A percentile compares a stretch with the other conserved stretches of the same genome.
Conservation (phyloP, 2,113 vertebrate species). For the Calidris pugnax region DNA sequence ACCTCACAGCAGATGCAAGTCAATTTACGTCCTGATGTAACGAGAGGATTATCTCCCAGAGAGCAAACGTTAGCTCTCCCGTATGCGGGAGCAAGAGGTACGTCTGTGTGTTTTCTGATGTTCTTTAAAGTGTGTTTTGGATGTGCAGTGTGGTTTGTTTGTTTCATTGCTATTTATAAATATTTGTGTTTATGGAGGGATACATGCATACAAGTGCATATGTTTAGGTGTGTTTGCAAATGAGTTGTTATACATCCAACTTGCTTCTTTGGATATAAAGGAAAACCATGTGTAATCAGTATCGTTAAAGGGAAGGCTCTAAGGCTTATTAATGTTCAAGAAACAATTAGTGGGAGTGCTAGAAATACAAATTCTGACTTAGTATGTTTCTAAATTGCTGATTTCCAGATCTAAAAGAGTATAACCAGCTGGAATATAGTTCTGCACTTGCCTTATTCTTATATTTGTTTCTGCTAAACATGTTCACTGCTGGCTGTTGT, state of each 20-base stretch:
- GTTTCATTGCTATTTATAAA: background rate
- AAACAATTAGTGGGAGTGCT: background rate
- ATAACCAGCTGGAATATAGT: background rate
- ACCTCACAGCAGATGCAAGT: slow-evolving; percentile 99
- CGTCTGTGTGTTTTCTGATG: slow-evolving; percentile 43
- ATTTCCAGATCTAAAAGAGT: background rate
- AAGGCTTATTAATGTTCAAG: slow-evolving; percentile 13
- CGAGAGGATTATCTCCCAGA: slow-evolving; percentile 89
- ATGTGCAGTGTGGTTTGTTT: background rate
- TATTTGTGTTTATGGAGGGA: too few relatives aligned
- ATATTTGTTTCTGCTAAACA: background rate
- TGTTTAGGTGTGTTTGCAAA: background rate
- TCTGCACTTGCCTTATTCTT: background rate
- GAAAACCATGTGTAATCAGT: background rate
- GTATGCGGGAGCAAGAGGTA: slow-evolving; percentile 89
- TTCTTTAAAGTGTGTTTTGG: background rate
- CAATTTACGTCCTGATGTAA: slow-evolving; percentile 88
- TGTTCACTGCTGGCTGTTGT: background rate
- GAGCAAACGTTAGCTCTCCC: slow-evolving; percentile 89
- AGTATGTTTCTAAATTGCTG: background rate
- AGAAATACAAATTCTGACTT: background rate
- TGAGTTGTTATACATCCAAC: background rate
- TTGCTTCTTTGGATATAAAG: background rate
- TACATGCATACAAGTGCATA: accelerated
- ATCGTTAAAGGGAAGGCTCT: background rate